Evolutionary conservation across 2,797 vertebrate species (phyloP).

Genomic region (Simalia tracyae): DNA sequence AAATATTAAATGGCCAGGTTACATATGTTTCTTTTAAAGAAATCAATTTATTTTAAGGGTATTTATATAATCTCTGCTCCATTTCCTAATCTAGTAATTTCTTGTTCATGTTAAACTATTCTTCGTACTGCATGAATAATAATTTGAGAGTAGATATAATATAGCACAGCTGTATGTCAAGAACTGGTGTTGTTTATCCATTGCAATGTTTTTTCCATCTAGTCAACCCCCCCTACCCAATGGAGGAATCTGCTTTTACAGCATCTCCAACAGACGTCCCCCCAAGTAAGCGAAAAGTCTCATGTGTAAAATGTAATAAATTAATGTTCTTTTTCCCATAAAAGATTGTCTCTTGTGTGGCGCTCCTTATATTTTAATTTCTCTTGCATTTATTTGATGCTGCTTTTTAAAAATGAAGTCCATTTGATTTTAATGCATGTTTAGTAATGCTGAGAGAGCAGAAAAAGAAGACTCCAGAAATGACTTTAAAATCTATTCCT

Average conservation of each 20-base stretch:
- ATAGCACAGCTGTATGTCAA: background rate
- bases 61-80: conserved; percentile 23
- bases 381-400: background rate
- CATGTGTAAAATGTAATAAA: conserved; percentile 37
- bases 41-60: conserved; percentile 6
- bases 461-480: background rate
- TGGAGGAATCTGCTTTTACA: background rate
- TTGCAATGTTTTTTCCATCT: conserved; percentile 16
- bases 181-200: background rate
- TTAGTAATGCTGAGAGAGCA: background rate
- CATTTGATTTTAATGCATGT: background rate
- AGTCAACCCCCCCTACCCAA: background rate
- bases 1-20: background rate
- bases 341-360: background rate
- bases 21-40: background rate
- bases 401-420: background rate
- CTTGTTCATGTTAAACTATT: conserved; percentile 25
- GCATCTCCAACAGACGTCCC: background rate
- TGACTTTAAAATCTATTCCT: background rate
- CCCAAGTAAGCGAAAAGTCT: conserved; percentile 15
- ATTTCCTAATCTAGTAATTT: conserved; percentile 15
- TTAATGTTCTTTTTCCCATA: conserved; percentile 2
- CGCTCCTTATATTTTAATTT: background rate
- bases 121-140: conserved; percentile 14
- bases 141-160: conserved; percentile 12